These are phyloP conservation scores for Scytalopus superciliaris DNA, from an alignment of 2,113 vertebrate species.

Conservation along the genomic window DNA sequence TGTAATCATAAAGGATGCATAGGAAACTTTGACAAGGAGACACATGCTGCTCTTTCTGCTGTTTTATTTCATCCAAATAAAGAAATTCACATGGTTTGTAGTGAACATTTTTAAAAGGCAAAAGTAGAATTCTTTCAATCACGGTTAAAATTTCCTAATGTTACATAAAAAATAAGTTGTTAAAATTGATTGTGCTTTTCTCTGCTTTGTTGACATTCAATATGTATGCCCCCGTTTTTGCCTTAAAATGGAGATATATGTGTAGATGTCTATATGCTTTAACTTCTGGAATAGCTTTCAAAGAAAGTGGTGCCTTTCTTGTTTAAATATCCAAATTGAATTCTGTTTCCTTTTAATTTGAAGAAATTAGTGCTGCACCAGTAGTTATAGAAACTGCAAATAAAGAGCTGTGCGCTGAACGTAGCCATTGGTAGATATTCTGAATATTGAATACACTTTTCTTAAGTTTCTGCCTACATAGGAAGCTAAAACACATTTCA, in stretches of 20 bases:
- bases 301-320: background rate
- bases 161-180: background rate
- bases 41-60: background rate
- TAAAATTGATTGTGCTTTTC: background rate
- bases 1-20: background rate
- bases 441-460: background rate
- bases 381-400: slow-evolving; percentile 34
- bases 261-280: background rate
- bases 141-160: background rate
- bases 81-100: background rate
- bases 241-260: background rate
- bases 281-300: background rate
- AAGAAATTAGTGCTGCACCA: background rate
- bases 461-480: background rate
- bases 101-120: background rate
- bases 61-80: background rate
- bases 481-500: background rate
- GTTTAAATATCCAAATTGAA: background rate
- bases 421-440: background rate
- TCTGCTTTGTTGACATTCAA: background rate
- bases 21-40: background rate
- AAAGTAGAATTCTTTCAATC: background rate
- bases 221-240: background rate
- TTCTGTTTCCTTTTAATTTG: background rate
- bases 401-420: background rate